Evolutionary conservation across 1,140 invertebrate genomes (phyloP).

Genomic region (Tribolium castaneum): DNA sequence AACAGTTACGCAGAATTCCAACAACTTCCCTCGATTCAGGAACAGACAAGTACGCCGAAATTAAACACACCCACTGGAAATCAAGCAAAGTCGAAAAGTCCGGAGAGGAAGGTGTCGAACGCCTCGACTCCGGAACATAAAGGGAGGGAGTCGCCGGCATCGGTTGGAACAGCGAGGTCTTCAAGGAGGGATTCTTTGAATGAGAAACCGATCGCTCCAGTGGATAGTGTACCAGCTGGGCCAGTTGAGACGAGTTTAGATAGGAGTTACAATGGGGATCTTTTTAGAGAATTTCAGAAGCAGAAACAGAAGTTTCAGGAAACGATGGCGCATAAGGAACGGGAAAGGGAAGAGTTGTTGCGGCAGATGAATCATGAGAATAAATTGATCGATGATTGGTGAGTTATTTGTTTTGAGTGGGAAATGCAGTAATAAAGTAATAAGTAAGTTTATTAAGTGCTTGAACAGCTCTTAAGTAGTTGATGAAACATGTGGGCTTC

Average conservation of each 20-base stretch:
- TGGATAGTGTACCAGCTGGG: slow-evolving; percentile 23
- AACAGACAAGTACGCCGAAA: slow-evolving; percentile 65
- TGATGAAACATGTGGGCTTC: too few species aligned
- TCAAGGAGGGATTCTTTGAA: slow-evolving; percentile 71
- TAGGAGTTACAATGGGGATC: slow-evolving; percentile 73
- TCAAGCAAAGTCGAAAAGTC: slow-evolving; percentile 66
- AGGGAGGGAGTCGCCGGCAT: slow-evolving; percentile 70
- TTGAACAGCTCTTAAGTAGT: too few species aligned
- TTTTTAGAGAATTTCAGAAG: slow-evolving; percentile 79
- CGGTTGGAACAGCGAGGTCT: slow-evolving; percentile 68
- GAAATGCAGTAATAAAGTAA: too few species aligned
- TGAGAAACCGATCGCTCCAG: slow-evolving; percentile 65
- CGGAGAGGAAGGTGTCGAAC: slow-evolving; percentile 66
- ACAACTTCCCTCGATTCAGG: slow-evolving; percentile 70
- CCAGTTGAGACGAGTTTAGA: slow-evolving; percentile 62
- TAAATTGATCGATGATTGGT: slow-evolving; percentile 55
- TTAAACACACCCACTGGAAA: slow-evolving; percentile 59
- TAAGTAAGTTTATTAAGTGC: too few species aligned
- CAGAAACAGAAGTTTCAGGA: slow-evolving; percentile 77
- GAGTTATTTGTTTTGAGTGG: slow-evolving; percentile 38
- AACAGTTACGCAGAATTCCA: slow-evolving; percentile 75
- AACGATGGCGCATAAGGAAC: slow-evolving; percentile 71
- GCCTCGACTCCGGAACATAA: slow-evolving; percentile 69
- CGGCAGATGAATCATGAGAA: slow-evolving; percentile 66
- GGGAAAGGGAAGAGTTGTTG: slow-evolving; percentile 69